These are phyloP conservation scores for Styela plicata DNA, from an alignment of 23 tunicate species.

Conservation along the genomic window DNA sequence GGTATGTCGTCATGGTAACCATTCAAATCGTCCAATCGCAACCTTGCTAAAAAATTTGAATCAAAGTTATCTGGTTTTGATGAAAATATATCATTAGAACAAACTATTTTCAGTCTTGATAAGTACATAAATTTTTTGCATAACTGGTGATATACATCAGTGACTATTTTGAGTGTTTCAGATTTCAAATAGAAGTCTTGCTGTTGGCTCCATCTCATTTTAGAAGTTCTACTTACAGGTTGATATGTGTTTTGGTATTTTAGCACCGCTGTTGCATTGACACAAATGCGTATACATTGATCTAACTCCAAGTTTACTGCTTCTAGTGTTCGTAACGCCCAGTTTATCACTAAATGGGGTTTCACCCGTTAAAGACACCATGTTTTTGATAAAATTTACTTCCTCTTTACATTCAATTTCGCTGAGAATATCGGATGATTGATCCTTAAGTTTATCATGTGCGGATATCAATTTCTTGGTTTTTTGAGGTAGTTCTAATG, in stretches of 20 bases:
- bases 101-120: background rate
- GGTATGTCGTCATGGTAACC: conserved; percentile 6
- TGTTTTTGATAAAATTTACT: background rate
- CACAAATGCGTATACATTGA: conserved; percentile 4
- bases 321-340: background rate
- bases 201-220: background rate
- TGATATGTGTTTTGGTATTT: background rate
- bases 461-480: conserved; percentile 1
- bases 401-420: conserved; percentile 14
- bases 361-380: background rate
- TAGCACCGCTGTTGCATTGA: background rate
- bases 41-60: background rate
- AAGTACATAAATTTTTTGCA: background rate
- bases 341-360: background rate
- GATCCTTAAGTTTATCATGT: conserved; percentile 7
- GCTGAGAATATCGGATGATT: background rate
- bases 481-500: conserved; percentile 7
- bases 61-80: background rate
- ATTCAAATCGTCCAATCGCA: background rate
- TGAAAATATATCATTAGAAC: background rate
- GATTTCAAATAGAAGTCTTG: background rate
- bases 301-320: background rate
- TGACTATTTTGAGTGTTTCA: background rate
- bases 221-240: background rate
- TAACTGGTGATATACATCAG: background rate